These are phyloP conservation scores for Sebastes hubbsi DNA, from an alignment of 2,797 vertebrate genomes.

Conservation along the genomic window DNA sequence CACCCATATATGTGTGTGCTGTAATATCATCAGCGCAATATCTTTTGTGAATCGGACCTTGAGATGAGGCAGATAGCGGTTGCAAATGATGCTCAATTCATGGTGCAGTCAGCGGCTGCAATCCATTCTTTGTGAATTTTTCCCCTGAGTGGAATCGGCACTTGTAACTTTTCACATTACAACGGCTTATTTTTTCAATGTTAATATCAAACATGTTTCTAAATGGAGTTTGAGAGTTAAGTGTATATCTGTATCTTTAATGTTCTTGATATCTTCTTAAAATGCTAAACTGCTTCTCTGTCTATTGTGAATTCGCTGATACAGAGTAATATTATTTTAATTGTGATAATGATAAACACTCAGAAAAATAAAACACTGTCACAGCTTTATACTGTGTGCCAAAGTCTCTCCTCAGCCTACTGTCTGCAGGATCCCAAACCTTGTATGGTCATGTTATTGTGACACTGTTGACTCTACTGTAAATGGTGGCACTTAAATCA, in stretches of 20 bases:
- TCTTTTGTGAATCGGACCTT: no score
- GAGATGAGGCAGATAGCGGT: no score
- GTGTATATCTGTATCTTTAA: neutral
- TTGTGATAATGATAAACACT: constrained; percentile 13
- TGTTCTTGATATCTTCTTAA: neutral
- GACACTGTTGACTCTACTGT: constrained; percentile 37
- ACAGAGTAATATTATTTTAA: constrained; percentile 26
- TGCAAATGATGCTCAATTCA: no score
- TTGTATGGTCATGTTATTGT: constrained; percentile 75
- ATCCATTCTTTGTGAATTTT: no score
- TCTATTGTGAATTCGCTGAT: constrained; percentile 22
- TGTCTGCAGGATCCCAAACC: constrained; percentile 46
- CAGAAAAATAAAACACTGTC: constrained; percentile 9
- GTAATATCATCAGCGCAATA: no score
- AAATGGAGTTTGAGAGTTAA: neutral
- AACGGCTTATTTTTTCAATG: neutral
- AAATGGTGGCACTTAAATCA: constrained; percentile 51
- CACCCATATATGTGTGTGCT: no score
- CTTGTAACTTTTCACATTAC: neutral
- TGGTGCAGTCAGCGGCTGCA: no score
- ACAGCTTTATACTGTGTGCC: constrained; percentile 38
- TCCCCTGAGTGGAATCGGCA: neutral
- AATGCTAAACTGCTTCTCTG: neutral
- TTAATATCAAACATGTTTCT: neutral
- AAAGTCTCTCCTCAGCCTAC: constrained; percentile 11